Conservation (phyloP, 2,797 vertebrate genomes). For the Stomatorhinus walkeri region DNA sequence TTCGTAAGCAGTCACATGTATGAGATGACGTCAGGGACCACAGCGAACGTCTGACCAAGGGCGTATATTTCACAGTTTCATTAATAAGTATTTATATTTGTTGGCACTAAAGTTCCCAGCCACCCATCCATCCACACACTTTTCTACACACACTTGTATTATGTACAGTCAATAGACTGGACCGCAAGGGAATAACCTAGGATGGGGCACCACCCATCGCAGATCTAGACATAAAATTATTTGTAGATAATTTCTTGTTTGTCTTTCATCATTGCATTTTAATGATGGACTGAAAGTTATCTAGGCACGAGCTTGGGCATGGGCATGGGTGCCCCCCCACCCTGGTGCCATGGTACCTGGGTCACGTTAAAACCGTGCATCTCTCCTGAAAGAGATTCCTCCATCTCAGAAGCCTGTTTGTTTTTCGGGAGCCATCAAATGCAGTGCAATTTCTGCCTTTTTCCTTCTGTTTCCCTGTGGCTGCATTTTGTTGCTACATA, state of each 20-base stretch:
- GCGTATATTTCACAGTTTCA: background rate
- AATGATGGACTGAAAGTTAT: background rate
- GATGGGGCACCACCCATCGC: background rate
- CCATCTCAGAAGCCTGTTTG: background rate
- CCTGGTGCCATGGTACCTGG: background rate
- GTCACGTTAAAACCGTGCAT: background rate
- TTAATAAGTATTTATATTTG: background rate
- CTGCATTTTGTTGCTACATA: background rate
- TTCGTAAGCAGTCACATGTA: background rate
- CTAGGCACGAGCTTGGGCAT: background rate
- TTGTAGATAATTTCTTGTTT: background rate
- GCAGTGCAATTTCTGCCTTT: background rate
- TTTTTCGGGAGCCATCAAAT: background rate
- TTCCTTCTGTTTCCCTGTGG: background rate
- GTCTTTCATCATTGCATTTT: background rate
- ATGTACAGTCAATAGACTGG: background rate
- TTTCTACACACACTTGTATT: background rate
- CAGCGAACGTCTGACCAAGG: background rate
- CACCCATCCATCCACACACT: background rate
- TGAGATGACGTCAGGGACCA: background rate
- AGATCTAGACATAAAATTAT: background rate
- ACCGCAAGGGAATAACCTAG: background rate
- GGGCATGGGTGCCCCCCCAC: background rate
- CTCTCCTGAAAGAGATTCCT: background rate
- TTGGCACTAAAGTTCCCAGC: background rate